Conservation (phyloP, 2,113 vertebrate species). For the Amblyopsis rosae region DNA sequence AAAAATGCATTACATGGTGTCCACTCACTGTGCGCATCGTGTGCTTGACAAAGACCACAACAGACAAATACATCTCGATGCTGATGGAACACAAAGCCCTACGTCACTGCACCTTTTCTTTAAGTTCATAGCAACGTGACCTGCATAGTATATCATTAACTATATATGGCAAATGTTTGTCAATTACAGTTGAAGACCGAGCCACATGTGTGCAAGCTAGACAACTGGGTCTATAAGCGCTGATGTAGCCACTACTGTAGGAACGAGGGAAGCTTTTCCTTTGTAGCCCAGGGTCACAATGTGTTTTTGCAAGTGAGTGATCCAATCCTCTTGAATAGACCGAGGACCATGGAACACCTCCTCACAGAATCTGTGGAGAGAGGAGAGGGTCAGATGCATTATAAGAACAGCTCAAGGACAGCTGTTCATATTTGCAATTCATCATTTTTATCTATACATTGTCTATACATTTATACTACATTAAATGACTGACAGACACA, state of each 20-base stretch:
- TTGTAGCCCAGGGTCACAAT: slow-evolving; percentile 92
- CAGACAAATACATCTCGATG: too few species aligned
- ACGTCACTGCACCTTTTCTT: too few species aligned
- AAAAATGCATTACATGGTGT: too few species aligned
- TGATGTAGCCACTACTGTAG: slow-evolving; percentile 43
- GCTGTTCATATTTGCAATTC: not conserved
- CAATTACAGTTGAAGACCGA: too few species aligned
- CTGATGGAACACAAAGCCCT: too few species aligned
- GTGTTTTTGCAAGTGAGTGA: slow-evolving; percentile 91
- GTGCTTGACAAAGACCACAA: too few species aligned
- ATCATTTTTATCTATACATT: not conserved
- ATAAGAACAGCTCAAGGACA: too few species aligned
- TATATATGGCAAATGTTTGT: too few species aligned
- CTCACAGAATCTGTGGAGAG: slow-evolving; percentile 86
- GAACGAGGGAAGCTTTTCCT: slow-evolving; percentile 72
- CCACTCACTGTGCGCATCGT: too few species aligned
- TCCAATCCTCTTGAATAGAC: slow-evolving; percentile 92
- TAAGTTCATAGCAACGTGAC: too few species aligned
- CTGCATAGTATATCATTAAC: too few species aligned
- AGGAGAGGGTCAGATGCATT: not conserved
- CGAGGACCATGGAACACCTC: slow-evolving; percentile 91
- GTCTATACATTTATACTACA: not conserved
- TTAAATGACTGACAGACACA: too few species aligned
- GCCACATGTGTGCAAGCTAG: not conserved
- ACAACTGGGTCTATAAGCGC: slow-evolving; percentile 54